Percentiles rank a stretch among this genome's conserved stretches.
Conservation (phyloP, 2,113 vertebrate genomes). For the Grammomys surdaster region DNA sequence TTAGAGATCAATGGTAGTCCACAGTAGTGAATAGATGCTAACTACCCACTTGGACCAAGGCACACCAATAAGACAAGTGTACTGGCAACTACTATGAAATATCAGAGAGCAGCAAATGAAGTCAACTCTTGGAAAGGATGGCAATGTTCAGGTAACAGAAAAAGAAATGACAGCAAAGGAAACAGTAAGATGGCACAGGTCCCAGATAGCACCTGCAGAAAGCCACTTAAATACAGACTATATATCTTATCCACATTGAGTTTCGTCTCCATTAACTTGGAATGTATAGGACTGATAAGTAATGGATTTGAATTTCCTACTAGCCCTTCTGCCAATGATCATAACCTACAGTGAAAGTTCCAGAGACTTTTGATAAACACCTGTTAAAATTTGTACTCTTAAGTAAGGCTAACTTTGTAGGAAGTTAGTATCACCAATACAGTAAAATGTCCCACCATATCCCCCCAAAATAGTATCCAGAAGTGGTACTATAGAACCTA, state of each 20-base stretch:
- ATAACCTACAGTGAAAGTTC: not conserved
- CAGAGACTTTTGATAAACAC: not conserved
- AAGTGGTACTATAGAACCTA: not conserved
- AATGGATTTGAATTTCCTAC: not conserved
- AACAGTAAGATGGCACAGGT: not conserved
- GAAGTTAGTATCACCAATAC: not conserved
- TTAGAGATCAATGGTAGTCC: not conserved
- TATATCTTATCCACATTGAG: not conserved
- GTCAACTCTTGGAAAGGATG: not conserved
- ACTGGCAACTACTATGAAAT: not conserved
- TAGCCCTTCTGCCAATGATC: not conserved
- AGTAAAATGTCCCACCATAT: not conserved
- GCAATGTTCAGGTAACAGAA: not conserved
- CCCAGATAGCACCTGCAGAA: not conserved
- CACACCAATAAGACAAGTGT: not conserved
- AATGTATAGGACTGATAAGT: not conserved
- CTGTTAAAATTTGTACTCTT: not conserved
- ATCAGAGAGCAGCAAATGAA: not conserved
- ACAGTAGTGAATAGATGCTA: not conserved
- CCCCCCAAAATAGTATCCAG: not conserved
- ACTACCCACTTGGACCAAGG: not conserved
- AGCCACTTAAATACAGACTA: not conserved
- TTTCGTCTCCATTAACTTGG: not conserved
- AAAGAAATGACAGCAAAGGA: not conserved
- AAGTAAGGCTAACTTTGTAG: constrained; percentile 3